Percentiles rank a stretch among this genome's conserved stretches.
These are phyloP conservation scores for Pollimyrus isidori DNA, from an alignment of 2,113 vertebrate genomes.

Conservation along the genomic window DNA sequence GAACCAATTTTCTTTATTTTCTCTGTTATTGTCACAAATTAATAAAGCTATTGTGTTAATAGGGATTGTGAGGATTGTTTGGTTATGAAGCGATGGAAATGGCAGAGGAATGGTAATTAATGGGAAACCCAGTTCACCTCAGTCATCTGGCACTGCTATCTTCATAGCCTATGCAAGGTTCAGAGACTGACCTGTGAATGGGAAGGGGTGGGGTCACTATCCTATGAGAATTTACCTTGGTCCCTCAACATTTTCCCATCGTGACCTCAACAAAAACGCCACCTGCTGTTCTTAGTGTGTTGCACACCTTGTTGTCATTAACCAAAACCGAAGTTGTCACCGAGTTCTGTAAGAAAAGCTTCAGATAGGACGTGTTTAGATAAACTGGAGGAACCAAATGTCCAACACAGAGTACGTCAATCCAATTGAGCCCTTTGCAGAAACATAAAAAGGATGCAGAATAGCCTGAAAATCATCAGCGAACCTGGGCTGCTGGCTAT, in stretches of 20 bases:
- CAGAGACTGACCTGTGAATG: background rate
- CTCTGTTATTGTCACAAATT: slow-evolving; percentile 8
- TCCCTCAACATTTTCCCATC: background rate
- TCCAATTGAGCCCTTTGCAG: slow-evolving; percentile 2
- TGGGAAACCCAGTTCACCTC: slow-evolving; percentile 2
- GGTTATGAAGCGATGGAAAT: slow-evolving; percentile 21
- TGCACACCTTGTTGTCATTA: background rate
- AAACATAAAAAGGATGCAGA: background rate
- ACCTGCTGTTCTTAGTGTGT: background rate
- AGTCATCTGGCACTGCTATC: background rate
- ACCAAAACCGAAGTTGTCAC: background rate
- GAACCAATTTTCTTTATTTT: slow-evolving; percentile 16
- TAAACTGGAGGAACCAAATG: background rate
- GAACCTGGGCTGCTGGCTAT: background rate
- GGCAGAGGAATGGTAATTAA: slow-evolving; percentile 6
- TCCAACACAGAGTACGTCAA: slow-evolving; percentile 13
- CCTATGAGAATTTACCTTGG: background rate
- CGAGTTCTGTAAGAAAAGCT: background rate
- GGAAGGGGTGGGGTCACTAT: background rate
- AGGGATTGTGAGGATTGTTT: slow-evolving; percentile 27
- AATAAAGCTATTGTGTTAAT: slow-evolving; percentile 9
- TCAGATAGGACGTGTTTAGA: background rate
- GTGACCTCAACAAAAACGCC: background rate
- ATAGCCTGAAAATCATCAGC: background rate
- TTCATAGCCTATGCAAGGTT: background rate